A percentile compares a stretch with the other conserved stretches of the same genome.
Evolutionary conservation across 2,113 vertebrate species (phyloP).

Genomic region (Fregata magnificens): DNA sequence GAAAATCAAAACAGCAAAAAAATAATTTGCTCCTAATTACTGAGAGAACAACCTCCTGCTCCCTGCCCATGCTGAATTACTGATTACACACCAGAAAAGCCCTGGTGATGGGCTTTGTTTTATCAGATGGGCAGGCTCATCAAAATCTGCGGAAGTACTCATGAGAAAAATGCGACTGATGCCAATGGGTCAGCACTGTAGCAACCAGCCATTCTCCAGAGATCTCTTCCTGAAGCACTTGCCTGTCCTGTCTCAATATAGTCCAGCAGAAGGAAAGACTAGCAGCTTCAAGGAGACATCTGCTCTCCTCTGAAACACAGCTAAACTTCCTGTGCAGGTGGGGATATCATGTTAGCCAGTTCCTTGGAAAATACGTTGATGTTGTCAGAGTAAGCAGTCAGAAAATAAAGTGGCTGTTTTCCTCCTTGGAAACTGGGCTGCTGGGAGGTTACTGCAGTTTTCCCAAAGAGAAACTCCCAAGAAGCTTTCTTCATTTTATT

Average conservation of each 20-base stretch:
- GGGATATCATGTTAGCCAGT: background rate
- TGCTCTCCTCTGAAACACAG: conserved; percentile 7
- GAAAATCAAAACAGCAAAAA: background rate
- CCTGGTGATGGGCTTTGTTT: background rate
- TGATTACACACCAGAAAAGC: background rate
- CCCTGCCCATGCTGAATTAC: background rate
- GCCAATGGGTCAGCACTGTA: background rate
- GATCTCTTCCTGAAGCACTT: background rate
- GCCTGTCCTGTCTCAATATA: background rate
- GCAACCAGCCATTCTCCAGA: background rate
- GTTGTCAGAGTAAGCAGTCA: background rate
- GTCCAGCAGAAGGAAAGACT: background rate
- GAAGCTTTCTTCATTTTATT: background rate
- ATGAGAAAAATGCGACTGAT: background rate
- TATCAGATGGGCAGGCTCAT: background rate
- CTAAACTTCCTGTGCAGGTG: conserved; percentile 48
- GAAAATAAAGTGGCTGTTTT: background rate
- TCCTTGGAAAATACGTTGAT: background rate
- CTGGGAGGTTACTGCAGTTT: background rate
- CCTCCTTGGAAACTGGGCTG: background rate
- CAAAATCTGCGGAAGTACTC: background rate
- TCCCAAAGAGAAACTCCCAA: background rate
- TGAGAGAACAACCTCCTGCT: background rate
- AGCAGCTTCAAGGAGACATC: background rate
- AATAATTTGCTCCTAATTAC: background rate